Conservation (phyloP, 2,888 invertebrate genomes). For the Plusia festucae region DNA sequence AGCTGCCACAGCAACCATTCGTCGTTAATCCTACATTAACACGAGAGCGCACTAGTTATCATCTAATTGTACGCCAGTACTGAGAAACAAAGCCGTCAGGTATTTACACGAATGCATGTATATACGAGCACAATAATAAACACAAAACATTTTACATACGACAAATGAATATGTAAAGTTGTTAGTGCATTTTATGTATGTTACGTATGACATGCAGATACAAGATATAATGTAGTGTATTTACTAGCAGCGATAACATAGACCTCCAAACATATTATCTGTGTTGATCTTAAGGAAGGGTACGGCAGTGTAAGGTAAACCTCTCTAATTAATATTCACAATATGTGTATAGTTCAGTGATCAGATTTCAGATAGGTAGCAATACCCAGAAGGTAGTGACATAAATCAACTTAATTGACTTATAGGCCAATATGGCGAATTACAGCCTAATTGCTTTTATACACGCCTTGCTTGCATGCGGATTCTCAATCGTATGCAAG, state of each 20-base stretch:
- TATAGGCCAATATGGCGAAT: constrained; percentile 2
- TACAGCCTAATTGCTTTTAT: constrained; percentile 2
- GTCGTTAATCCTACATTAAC: constrained; percentile 13
- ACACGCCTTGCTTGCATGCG: background rate
- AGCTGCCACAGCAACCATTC: constrained; percentile 15
- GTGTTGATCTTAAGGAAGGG: background rate
- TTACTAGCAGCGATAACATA: background rate
- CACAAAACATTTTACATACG: constrained; percentile 51
- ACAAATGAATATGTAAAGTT: constrained; percentile 48
- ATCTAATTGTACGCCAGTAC: constrained; percentile 46
- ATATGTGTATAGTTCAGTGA: background rate
- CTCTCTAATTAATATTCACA: background rate
- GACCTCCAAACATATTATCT: background rate
- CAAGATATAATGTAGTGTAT: background rate
- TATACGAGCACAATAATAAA: constrained; percentile 46
- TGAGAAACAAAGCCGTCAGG: constrained; percentile 48
- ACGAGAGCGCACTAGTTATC: constrained; percentile 33
- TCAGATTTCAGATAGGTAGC: background rate
- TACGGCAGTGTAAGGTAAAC: background rate
- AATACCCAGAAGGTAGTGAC: background rate
- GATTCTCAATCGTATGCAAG: background rate
- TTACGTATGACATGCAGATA: constrained; percentile 13
- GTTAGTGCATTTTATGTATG: constrained; percentile 27
- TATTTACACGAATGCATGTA: constrained; percentile 54
- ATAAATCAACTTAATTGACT: constrained; percentile 6